Conservation (phyloP, 2,113 vertebrate genomes). For the Grammomys surdaster region DNA sequence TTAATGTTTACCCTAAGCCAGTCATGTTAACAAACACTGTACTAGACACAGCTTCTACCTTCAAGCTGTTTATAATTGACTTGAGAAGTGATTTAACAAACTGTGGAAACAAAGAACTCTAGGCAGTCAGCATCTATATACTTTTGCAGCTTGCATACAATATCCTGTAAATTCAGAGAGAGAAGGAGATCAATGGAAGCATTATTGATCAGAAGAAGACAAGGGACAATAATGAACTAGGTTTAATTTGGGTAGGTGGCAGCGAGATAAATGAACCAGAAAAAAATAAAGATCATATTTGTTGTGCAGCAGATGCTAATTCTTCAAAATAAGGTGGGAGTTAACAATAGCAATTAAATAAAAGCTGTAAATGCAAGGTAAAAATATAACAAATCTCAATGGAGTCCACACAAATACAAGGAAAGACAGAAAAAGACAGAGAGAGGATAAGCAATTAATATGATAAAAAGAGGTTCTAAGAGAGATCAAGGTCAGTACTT, state of each 20-base stretch:
- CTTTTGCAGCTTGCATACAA: neutral
- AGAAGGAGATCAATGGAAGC: neutral
- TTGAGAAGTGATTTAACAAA: neutral
- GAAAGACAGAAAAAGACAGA: neutral
- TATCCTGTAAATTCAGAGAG: neutral
- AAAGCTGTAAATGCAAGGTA: neutral
- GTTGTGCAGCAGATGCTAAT: neutral
- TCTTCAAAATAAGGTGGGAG: neutral
- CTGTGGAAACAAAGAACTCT: neutral
- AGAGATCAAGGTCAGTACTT: neutral
- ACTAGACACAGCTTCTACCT: neutral
- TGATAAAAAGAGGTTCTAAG: neutral
- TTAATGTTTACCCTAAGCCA: neutral
- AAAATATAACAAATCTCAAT: neutral
- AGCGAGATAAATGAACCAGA: neutral
- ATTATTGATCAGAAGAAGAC: neutral
- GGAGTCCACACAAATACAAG: neutral
- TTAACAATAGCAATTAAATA: slow-evolving; percentile 1
- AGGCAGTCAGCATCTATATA: neutral
- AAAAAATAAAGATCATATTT: neutral
- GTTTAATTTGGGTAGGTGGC: neutral
- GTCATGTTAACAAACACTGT: neutral
- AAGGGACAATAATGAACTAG: neutral
- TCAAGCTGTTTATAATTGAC: neutral
- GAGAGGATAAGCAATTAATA: neutral